These are phyloP conservation scores for Mus caroli DNA, from an alignment of 2,797 vertebrate genomes.

Conservation along the genomic window DNA sequence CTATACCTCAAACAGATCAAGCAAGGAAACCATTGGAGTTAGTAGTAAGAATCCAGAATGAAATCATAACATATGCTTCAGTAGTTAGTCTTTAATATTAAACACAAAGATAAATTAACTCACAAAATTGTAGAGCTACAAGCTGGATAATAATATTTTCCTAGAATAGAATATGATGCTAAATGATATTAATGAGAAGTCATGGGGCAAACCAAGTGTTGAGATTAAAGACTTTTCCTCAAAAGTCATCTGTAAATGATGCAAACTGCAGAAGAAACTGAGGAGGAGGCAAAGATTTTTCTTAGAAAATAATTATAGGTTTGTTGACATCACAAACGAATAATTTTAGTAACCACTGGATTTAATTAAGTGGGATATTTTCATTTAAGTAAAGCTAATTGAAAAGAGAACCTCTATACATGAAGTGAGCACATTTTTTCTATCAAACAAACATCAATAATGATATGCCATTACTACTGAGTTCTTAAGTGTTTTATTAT, in stretches of 20 bases:
- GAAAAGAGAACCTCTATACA: conserved; percentile 1
- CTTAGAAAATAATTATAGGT: conserved; percentile 58
- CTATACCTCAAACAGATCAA: neutral
- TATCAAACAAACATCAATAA: conserved; percentile 64
- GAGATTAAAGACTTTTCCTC: neutral
- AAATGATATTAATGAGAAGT: neutral
- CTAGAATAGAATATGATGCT: neutral
- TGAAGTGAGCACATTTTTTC: neutral
- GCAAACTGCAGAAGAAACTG: neutral
- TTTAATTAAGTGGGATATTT: conserved; percentile 54
- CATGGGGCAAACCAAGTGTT: neutral
- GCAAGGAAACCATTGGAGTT: conserved; percentile 5
- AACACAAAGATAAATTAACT: conserved; percentile 14
- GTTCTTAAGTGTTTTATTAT: conserved; percentile 69
- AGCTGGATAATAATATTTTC: neutral
- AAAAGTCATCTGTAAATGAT: neutral
- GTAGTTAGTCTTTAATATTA: neutral
- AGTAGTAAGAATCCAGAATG: neutral
- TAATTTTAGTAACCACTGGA: neutral
- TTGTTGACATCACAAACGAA: conserved; percentile 21
- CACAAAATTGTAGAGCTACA: neutral
- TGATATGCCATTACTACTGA: conserved; percentile 12
- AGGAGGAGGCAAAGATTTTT: conserved; percentile 16
- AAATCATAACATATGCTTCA: neutral
- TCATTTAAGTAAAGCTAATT: conserved; percentile 55